A percentile compares a stretch with the other conserved stretches of the same genome.
These are phyloP conservation scores for Umimayanthus kanabou DNA, from an alignment of 92 coral and sea anemone genomes.

Conservation along the genomic window DNA sequence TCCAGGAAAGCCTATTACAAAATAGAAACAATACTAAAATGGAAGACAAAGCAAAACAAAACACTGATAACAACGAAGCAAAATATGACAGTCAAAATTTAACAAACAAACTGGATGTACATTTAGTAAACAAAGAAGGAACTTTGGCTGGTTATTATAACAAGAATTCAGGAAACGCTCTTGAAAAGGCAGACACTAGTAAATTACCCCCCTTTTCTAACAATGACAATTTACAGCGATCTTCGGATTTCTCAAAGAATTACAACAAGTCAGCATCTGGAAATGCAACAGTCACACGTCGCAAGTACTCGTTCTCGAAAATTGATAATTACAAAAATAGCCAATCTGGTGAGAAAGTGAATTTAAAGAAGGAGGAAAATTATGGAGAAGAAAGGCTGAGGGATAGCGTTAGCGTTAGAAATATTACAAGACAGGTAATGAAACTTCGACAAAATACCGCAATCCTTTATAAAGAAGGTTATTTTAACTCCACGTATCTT, in stretches of 20 bases:
- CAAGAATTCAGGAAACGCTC: neutral
- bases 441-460: constrained; percentile 21
- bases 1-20: neutral
- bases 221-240: neutral
- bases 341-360: neutral
- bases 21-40: neutral
- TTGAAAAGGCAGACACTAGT: neutral
- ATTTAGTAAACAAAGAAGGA: neutral
- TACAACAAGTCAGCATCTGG: neutral
- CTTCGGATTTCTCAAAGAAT: too few relatives aligned
- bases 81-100: neutral
- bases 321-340: neutral
- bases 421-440: neutral
- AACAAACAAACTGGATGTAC: neutral
- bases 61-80: neutral
- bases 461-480: constrained; percentile 60
- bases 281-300: neutral
- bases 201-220: neutral
- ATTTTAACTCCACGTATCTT: constrained; percentile 19
- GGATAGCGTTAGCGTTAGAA: neutral
- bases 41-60: neutral
- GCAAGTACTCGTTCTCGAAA: neutral
- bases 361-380: neutral
- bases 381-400: neutral
- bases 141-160: too few relatives aligned